Evolutionary conservation across 2,113 vertebrate species (phyloP), one percentile per base, ranked within the genome.

Genomic region (Hystrix cristata): DNA sequence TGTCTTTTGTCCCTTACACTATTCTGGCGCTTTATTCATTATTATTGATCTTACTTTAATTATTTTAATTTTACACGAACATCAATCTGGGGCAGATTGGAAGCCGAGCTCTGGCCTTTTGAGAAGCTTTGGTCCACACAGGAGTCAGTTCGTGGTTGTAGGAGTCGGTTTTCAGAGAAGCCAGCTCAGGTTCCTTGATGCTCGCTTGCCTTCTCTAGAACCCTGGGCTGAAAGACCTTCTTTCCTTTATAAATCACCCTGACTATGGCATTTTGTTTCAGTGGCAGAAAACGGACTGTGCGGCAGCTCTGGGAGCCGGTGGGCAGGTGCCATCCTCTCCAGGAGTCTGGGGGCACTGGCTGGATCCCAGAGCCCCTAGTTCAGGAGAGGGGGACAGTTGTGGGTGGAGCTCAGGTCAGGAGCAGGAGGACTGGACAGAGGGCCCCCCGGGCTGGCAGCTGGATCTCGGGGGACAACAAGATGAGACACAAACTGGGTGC

Each of bases 331-430:
- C 25, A 0, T 10, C 46, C 64, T 23, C 2, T 0, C 53, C 9
- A 9, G 34, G 10, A 11, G 31, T 29, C n/a, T 21, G 0, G 14
- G 48, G 18, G 15, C 5, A 3, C 6, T 2, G 62, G 16, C 12
- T 72, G 57, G 59, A 31, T 11, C 31, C 21, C 3, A 4, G 29
- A 60, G 19, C 13, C 72, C 3, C 12, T 7, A 79, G 23, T 7
- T 16, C 2, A 16, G 81, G 43, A 34, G 34, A 23, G 38, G 59
- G 67, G 10, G 6, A 1, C 34, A 34, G 7, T 7, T 7, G 0
- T 60, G 80, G 9, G 8, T 65, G 60, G 69, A 12, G 4, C 60
- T 31, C 57, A 19, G 34, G n/a, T 43, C 4, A 64, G 81, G 34
- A 67, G 2, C 31, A 3, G 19, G 21, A 38, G 67, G 11, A 9